Evolutionary conservation across 2,888 invertebrate genomes (phyloP).

Genomic region (Drosophila macrospina): DNA sequence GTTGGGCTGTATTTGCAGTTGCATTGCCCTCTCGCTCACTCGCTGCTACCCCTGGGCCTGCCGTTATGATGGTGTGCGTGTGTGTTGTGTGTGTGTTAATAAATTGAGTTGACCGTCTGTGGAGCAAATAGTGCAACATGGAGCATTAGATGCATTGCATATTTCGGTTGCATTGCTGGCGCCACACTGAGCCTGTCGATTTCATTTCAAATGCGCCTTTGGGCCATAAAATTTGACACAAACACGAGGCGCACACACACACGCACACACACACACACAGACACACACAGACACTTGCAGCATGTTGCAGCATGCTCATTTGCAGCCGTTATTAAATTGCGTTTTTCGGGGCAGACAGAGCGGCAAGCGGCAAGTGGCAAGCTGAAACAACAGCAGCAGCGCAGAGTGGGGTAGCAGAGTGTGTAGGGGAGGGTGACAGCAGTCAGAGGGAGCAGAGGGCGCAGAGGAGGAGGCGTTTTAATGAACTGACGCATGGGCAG

Average conservation of each 20-base stretch:
- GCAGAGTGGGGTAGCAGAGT: slow-evolving; percentile 1
- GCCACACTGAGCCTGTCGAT: slow-evolving; percentile 69
- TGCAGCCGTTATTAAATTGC: slow-evolving; percentile 79
- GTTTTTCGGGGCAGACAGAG: slow-evolving; percentile 60
- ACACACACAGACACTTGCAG: slow-evolving; percentile 16
- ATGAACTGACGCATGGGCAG: slow-evolving; percentile 68
- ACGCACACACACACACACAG: slow-evolving; percentile 20
- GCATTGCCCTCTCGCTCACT: slow-evolving; percentile 11
- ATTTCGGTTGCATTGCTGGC: slow-evolving; percentile 24
- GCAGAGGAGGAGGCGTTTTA: slow-evolving; percentile 53
- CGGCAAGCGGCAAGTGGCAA: neutral
- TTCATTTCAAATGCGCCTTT: slow-evolving; percentile 74
- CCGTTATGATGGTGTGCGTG: slow-evolving; percentile 8
- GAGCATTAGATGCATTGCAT: slow-evolving; percentile 42
- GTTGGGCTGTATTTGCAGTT: slow-evolving; percentile 34
- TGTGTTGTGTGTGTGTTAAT: slow-evolving; percentile 63
- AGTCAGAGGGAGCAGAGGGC: slow-evolving; percentile 5
- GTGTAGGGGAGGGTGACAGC: slow-evolving; percentile 2
- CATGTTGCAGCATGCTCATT: slow-evolving; percentile 70
- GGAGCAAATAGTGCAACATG: slow-evolving; percentile 59
- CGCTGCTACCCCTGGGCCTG: slow-evolving; percentile 22
- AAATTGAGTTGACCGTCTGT: slow-evolving; percentile 70
- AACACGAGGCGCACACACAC: slow-evolving; percentile 46
- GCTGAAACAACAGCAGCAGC: neutral
- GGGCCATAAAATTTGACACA: slow-evolving; percentile 77